phyloP scores from a whole-genome alignment of 1,140 invertebrate species.

The Antheraea mylitta region DNA sequence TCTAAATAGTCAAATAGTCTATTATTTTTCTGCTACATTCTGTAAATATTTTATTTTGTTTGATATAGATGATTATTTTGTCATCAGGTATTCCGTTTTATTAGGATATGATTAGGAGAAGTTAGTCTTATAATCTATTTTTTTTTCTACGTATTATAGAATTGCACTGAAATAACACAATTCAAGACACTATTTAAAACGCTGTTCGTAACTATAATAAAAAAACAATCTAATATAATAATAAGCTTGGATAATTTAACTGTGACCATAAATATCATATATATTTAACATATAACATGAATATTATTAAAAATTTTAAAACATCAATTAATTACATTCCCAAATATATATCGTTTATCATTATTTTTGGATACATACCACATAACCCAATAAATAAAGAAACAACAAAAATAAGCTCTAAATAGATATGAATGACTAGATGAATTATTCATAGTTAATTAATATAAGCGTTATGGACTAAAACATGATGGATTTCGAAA shows the following conservation, averaged over 20 bases:
- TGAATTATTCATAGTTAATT: neutral
- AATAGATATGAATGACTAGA: slow-evolving; percentile 10
- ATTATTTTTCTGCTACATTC: slow-evolving; percentile 53
- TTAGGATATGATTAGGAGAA: slow-evolving; percentile 65
- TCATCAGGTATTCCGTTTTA: slow-evolving; percentile 70
- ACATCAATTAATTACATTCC: neutral
- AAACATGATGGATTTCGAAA: neutral
- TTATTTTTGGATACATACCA: too few relatives aligned
- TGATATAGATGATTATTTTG: slow-evolving; percentile 53
- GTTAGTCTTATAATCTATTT: slow-evolving; percentile 25
- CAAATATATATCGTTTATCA: neutral
- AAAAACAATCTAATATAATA: neutral
- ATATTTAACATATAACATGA: neutral
- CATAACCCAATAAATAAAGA: too few relatives aligned
- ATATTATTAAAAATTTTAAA: neutral
- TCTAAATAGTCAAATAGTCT: slow-evolving; percentile 41
- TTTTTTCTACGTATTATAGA: slow-evolving; percentile 16
- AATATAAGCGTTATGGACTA: slow-evolving; percentile 3
- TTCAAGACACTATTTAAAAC: neutral
- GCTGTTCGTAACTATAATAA: neutral
- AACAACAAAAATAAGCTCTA: neutral
- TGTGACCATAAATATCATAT: neutral
- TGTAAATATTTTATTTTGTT: slow-evolving; percentile 62
- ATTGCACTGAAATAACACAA: neutral
- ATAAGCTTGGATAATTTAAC: neutral